These are phyloP conservation scores for Coturnix japonica DNA, from an alignment of 2,113 vertebrate species.

Conservation along the genomic window DNA sequence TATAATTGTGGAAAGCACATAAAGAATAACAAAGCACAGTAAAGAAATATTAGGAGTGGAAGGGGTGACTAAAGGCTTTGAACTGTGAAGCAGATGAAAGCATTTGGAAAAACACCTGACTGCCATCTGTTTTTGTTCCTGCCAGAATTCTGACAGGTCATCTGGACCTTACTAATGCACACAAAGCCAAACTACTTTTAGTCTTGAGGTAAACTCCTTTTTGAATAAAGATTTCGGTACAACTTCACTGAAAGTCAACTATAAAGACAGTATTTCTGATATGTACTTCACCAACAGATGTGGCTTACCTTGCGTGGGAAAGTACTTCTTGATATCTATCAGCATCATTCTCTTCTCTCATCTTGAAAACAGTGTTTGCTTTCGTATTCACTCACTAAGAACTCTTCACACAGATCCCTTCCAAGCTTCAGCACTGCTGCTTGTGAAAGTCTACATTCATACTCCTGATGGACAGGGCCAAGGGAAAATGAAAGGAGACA, in stretches of 20 bases:
- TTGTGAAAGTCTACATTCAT: not conserved
- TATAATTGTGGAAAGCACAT: not conserved
- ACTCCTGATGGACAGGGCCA: not conserved
- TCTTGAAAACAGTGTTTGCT: not conserved
- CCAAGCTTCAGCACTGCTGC: not conserved
- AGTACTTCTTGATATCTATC: not conserved
- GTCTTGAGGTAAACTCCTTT: not conserved
- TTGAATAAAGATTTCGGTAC: not conserved
- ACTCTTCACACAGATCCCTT: not conserved
- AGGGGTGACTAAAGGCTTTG: not conserved
- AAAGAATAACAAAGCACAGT: not conserved
- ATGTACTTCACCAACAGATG: not conserved
- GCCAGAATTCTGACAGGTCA: conserved; percentile 42
- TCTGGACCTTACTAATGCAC: not conserved
- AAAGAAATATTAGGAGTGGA: not conserved
- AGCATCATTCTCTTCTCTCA: not conserved
- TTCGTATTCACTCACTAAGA: not conserved
- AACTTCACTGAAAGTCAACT: not conserved
- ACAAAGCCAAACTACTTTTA: not conserved
- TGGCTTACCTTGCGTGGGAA: fast-evolving
- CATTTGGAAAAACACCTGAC: not conserved
- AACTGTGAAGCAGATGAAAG: conserved; percentile 30
- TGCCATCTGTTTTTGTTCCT: not conserved
- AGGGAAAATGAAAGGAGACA: not conserved
- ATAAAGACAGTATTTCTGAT: not conserved